Percentiles rank a stretch among this genome's conserved stretches.
phyloP scores from a whole-genome alignment of 2,113 vertebrate genomes.

The Dipodomys merriami region DNA sequence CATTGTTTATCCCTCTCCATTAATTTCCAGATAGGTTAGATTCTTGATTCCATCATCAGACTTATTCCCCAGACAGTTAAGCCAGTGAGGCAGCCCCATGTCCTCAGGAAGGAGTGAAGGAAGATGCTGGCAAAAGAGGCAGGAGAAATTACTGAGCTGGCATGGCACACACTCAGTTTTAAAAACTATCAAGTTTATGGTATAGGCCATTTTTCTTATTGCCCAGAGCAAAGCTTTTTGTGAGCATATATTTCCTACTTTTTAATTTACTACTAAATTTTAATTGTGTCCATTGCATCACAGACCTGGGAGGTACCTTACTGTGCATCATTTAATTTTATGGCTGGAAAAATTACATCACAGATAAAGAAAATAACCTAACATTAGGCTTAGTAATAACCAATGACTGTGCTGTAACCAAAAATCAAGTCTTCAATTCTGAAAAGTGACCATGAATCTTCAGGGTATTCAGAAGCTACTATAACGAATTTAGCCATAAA shows the following conservation, averaged over 20 bases:
- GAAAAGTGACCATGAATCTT: background rate
- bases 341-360: background rate
- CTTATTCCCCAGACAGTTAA: constrained; percentile 19
- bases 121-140: background rate
- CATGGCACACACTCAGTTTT: background rate
- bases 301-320: background rate
- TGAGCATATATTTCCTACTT: background rate
- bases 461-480: background rate
- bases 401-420: background rate
- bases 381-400: background rate
- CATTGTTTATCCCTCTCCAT: background rate
- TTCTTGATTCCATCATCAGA: background rate
- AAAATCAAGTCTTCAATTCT: background rate
- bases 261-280: background rate
- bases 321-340: background rate
- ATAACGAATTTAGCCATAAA: background rate
- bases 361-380: background rate
- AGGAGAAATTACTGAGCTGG: background rate
- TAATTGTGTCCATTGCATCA: background rate
- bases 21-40: constrained; percentile 50
- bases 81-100: background rate
- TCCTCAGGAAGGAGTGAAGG: background rate
- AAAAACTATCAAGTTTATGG: background rate
- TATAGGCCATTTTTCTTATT: background rate
- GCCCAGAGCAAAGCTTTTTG: background rate